Evolutionary conservation across 2,888 invertebrate species (phyloP), one percentile per base, ranked within the genome.

Genomic region (Zelleria hepariella): DNA sequence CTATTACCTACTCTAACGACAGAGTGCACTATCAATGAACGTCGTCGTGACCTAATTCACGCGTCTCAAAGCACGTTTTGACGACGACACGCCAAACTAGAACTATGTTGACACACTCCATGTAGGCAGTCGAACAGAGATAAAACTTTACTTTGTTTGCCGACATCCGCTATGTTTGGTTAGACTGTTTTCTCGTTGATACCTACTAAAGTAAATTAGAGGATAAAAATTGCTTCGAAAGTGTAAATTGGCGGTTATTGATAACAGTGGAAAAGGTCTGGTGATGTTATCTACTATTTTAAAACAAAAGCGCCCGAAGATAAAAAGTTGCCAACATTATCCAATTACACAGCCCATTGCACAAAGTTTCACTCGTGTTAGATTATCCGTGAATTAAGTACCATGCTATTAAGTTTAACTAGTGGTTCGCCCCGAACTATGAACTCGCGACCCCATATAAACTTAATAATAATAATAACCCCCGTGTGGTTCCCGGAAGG

Each of bases 331-430:
- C 5, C 2, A 10, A 20, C 51, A 51, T 51, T 23, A 51, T 26
- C n/a, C n/a, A 54, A 54, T 54, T 54, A 18, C 54, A 54, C 54
- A 54, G 26, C 26, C 54, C 54, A 25, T 26, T 54, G 15, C 25
- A 54, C 54, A 6, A 21, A 25, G 54, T 10, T 42, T 42, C 15
- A 42, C 32, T 42, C 15, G 15, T 15, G 32, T 42, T 42, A 10
- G 32, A 42, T 42, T 42, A 42, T 42, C 7, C 5, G 2, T 10
- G 7, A 32, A 18, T 5, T 49, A 2, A 18, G 4, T 49, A 21
- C 18, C 20, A 6, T 20, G n/a, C 1, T 49, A 49, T 32, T 32
- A 32, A 42, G 10, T 42, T 15, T 15, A 15, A 2, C 32, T 3
- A 42, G 4, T 42, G 32, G 4, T 15, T 42, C 0, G 10, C 4